phyloP scores from a whole-genome alignment of 1,140 invertebrate genomes.

The Brachionus koreanus region DNA sequence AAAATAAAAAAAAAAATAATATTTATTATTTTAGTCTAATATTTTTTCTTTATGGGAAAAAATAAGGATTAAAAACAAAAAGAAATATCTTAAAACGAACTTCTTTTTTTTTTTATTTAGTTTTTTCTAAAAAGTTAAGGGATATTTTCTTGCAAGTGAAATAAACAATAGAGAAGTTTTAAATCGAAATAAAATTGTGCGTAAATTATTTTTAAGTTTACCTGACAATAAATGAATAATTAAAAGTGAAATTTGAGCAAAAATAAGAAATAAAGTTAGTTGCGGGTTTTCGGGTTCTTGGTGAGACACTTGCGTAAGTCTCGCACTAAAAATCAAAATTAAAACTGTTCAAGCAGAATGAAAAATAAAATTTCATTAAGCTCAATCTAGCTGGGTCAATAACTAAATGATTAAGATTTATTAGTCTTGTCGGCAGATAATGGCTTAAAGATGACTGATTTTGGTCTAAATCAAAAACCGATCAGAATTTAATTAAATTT shows the following conservation, averaged over 20 bases:
- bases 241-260: not conserved
- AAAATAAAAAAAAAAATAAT: not conserved
- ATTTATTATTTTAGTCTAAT: not conserved
- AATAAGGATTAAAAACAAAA: not conserved
- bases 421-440: not conserved
- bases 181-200: not conserved
- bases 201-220: not conserved
- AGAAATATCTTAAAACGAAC: not conserved
- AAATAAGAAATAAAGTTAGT: too few relatives aligned
- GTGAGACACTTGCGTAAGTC: not conserved
- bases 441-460: not conserved
- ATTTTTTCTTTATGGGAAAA: not conserved
- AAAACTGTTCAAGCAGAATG: not conserved
- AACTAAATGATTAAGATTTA: not conserved
- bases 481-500: constrained; percentile 11
- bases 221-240: not conserved
- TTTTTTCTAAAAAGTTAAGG: not conserved
- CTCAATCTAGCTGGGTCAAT: not conserved
- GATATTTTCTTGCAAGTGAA: not conserved
- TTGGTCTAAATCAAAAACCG: not conserved
- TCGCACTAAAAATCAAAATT: not conserved
- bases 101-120: not conserved
- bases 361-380: not conserved
- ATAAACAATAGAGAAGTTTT: not conserved
- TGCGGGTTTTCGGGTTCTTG: too few relatives aligned